These are phyloP conservation scores for Macrophya annulata DNA, from an alignment of 2,888 invertebrate genomes.

Conservation along the genomic window DNA sequence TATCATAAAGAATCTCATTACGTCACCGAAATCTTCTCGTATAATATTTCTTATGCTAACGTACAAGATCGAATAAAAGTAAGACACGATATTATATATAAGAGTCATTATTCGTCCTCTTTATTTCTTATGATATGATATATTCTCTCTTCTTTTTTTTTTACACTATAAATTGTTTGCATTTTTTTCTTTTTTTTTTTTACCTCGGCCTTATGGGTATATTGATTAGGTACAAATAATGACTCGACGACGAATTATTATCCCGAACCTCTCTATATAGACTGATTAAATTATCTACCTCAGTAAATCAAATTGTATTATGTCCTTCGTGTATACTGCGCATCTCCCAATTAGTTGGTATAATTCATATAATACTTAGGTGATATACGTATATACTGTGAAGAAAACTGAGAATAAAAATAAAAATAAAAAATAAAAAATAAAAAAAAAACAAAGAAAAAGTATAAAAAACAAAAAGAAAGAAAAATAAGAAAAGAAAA, in stretches of 20 bases:
- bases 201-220: background rate
- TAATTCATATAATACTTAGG: constrained; percentile 38
- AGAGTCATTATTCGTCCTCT: constrained; percentile 30
- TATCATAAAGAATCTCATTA: constrained; percentile 30
- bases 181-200: constrained; percentile 4
- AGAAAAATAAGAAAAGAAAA: constrained; percentile 40
- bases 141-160: background rate
- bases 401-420: no score
- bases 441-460: constrained; percentile 41
- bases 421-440: constrained; percentile 34
- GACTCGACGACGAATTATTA: constrained; percentile 35
- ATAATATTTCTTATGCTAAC: background rate
- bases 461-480: constrained; percentile 35
- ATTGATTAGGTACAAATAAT: constrained; percentile 8
- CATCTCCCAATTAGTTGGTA: constrained; percentile 24
- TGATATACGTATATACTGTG: constrained; percentile 44
- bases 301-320: constrained; percentile 76
- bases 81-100: background rate
- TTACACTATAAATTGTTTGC: no score
- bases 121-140: no score
- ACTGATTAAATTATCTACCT: constrained; percentile 78
- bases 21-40: constrained; percentile 36
- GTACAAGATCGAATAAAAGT: constrained; percentile 18
- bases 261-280: constrained; percentile 72
- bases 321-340: constrained; percentile 67